phyloP scores from a whole-genome alignment of 2,113 vertebrate species.

The Macroglossus sobrinus region DNA sequence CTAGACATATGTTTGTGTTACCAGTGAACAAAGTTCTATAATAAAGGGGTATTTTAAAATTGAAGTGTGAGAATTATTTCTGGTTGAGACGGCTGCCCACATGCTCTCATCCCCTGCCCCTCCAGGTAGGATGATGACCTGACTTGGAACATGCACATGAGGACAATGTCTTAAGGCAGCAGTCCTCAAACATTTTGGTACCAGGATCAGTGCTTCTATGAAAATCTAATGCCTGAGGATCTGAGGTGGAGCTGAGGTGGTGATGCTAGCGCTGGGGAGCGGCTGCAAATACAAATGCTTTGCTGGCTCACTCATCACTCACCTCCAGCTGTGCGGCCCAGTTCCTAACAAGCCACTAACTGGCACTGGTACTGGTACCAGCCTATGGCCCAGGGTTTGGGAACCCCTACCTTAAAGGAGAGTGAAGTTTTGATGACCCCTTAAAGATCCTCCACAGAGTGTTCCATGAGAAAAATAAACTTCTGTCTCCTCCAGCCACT shows the following conservation, averaged over 20 bases:
- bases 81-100: constrained; percentile 19
- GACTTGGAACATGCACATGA: neutral
- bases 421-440: neutral
- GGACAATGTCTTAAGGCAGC: neutral
- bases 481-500: neutral
- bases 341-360: too few species aligned
- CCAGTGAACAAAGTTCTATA: constrained; percentile 50
- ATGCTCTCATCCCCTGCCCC: neutral
- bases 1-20: constrained; percentile 48
- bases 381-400: too few species aligned
- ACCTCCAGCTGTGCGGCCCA: too few species aligned
- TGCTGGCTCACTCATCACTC: too few species aligned
- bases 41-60: constrained; percentile 58
- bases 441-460: neutral
- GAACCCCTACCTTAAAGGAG: too few species aligned
- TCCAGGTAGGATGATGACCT: neutral
- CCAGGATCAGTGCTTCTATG: too few species aligned
- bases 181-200: too few species aligned
- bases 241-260: too few species aligned
- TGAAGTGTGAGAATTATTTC: constrained; percentile 46
- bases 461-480: neutral
- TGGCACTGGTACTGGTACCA: too few species aligned
- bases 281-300: too few species aligned
- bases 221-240: too few species aligned
- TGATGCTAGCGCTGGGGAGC: too few species aligned